Evolutionary conservation across 2,888 invertebrate genomes (phyloP).

Genomic region (Nomada ferruginata): DNA sequence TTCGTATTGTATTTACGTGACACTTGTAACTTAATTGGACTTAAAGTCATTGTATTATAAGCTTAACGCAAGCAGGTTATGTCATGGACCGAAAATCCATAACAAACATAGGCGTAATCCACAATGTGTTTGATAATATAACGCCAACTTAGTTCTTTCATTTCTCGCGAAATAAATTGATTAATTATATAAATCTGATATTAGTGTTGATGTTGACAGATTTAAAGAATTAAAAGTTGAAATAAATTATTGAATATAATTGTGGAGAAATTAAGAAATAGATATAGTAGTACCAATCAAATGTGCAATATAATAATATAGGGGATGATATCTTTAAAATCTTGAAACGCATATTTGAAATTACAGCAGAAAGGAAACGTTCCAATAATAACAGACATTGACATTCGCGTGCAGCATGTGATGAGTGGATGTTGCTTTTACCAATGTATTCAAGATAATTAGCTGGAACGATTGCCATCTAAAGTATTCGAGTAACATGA

Average conservation of each 20-base stretch:
- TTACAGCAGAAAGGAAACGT: neutral
- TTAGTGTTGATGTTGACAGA: too few species aligned
- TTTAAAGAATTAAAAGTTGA: too few species aligned
- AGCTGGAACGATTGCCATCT: conserved; percentile 3
- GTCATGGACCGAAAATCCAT: conserved; percentile 12
- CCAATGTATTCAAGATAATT: conserved; percentile 31
- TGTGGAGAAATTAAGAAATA: neutral
- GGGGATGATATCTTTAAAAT: conserved; percentile 6
- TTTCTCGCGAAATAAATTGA: too few species aligned
- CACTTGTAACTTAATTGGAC: neutral
- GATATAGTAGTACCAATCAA: neutral
- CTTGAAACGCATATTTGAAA: conserved; percentile 1
- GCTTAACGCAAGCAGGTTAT: conserved; percentile 4
- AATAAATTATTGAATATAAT: neutral
- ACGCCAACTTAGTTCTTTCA: neutral
- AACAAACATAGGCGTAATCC: neutral
- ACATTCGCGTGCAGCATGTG: conserved; percentile 25
- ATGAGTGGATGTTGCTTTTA: neutral
- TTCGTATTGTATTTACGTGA: neutral
- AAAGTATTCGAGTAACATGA: conserved; percentile 1
- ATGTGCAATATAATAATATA: neutral
- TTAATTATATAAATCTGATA: too few species aligned
- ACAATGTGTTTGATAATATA: neutral
- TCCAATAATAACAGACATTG: conserved; percentile 12
- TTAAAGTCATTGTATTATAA: conserved; percentile 3